Evolutionary conservation across 2,113 vertebrate genomes (phyloP), one percentile per base, ranked within the genome.

Genomic region (Vulpes lagopus): DNA sequence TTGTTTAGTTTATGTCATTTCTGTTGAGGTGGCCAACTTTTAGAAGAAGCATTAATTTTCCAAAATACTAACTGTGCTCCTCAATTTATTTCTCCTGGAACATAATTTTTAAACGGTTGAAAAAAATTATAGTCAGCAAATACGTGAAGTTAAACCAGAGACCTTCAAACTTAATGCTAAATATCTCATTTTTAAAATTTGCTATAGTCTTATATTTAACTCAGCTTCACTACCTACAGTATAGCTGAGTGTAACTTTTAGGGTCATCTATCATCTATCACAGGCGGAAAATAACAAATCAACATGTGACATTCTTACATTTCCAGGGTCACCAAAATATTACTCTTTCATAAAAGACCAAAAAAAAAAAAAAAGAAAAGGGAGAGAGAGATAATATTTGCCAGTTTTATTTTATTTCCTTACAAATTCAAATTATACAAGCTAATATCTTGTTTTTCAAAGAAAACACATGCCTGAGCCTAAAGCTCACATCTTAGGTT

Each of bases 211-310:
- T 90, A 53, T 65, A n/a, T 55, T 73, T 38, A 81, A 81, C 57
- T 87, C 59, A 67, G 57, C 8, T n/a, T 74, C 51, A 57, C 15
- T 92, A 59, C 79, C 84, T 86, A 93, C 89, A 84, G 83, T 43
- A 19, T 5, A 87, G 27, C 62, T 57, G 22, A 95, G 64, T 38
- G 23, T 65, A 82, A 43, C 59, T 87, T 93, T 69, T 27, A 89
- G 51, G 22, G n/a, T 86, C 49, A 74, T 64, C 74, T 53, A 23
- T 79, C 19, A 78, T 81, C 65, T 65, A 65, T 81, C 20, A 35
- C 8, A 35, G 43, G 59, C 32, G 93, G 38, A 96, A 95, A 94
- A 89, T 59, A 90, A 67, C 69, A 91, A 95, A 95, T 62, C 89
- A 82, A 57, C 3, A 25, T 60, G 23, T 80, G 85, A 60, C 38